Evolutionary conservation across 37 sponge, comb jelly and placozoan genomes (phyloP), one percentile per base, ranked within the genome.

Genomic region (Beroe ovata): DNA sequence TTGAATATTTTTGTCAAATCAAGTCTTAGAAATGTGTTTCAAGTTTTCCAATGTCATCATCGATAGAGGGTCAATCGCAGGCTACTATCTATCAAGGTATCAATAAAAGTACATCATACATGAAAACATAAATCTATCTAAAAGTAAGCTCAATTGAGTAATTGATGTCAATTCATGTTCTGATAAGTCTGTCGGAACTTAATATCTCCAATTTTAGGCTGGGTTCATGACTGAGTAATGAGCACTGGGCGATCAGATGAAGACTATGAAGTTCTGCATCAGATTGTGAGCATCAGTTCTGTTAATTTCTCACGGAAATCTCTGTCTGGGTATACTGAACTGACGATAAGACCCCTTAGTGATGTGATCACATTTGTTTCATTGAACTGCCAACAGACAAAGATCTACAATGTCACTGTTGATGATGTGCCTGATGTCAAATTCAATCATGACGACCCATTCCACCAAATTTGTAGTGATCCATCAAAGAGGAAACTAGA

Each of bases 391-490:
- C 84, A 77, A 54, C 84, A 77, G 22, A 77, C 54, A 38, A 77
- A 36, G 23, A 77, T 77, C 84, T 77, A 77, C 54, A 77, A 77
- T 36, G 84, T 77, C 21, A 42, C 84, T 6, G 84, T 77, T 11
- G 84, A 77, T 77, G 84, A 42, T 77, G n/a, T 39, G 0, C 84
- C 26, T 32, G 84, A 77, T 77, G 84, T 77, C 25, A 77, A 77
- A 26, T 77, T 77, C 54, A 42, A 42, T 42, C 42, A 42, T 19
- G 84, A 77, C n/a, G 84, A 77, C 23, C 84, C 84, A 3, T 77
- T 77, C 28, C 42, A 39, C 41, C 84, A 77, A 35, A 77, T 77
- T 16, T 77, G 84, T 77, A 35, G 47, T 21, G 84, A 77, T 40
- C 84, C 84, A 6, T 77, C 84, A 20, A 77, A 77, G 84, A 33